These are phyloP conservation scores for Phalangium opilio DNA, from an alignment of 2,888 invertebrate genomes.

Conservation along the genomic window DNA sequence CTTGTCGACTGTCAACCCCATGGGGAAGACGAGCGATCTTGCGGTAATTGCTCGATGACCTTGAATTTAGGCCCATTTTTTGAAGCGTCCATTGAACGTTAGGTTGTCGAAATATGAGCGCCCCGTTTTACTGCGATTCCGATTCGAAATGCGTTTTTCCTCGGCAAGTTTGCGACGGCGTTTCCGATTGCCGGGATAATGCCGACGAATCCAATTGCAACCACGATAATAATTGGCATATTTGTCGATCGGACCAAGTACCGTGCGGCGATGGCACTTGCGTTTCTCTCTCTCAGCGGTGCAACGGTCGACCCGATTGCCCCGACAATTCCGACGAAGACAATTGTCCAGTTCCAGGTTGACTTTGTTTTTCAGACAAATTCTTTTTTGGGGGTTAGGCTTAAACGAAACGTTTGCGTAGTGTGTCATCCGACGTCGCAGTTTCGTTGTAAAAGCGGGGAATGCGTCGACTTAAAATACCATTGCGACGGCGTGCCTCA, in stretches of 20 bases:
- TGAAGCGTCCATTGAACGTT: too few species aligned
- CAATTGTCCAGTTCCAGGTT: constrained; percentile 22
- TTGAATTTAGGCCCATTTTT: too few species aligned
- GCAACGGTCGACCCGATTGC: constrained; percentile 31
- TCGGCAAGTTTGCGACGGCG: constrained; percentile 24
- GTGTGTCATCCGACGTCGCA: constrained; percentile 21
- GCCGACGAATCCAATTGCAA: constrained; percentile 55
- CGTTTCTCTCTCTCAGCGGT: constrained; percentile 32
- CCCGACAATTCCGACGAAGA: constrained; percentile 38
- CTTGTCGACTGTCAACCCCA: too few species aligned
- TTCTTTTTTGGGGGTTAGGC: too few species aligned
- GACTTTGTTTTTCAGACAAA: too few species aligned
- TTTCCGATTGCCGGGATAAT: constrained; percentile 49
- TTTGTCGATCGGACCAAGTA: constrained; percentile 41
- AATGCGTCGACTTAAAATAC: constrained; percentile 41
- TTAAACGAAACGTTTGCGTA: too few species aligned
- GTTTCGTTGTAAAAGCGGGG: constrained; percentile 41
- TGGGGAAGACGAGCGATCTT: too few species aligned
- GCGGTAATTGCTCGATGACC: too few species aligned
- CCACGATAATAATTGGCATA: not conserved
- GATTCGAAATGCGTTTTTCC: constrained; percentile 7
- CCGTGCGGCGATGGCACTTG: constrained; percentile 45
- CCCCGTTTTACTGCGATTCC: too few species aligned
- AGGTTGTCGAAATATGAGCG: too few species aligned
- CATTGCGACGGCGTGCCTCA: constrained; percentile 43